Percentiles rank a stretch among this genome's conserved stretches.
Evolutionary conservation across 37 sponge, comb jelly and placozoan genomes (phyloP).

Genomic region (Haliclona indistincta): DNA sequence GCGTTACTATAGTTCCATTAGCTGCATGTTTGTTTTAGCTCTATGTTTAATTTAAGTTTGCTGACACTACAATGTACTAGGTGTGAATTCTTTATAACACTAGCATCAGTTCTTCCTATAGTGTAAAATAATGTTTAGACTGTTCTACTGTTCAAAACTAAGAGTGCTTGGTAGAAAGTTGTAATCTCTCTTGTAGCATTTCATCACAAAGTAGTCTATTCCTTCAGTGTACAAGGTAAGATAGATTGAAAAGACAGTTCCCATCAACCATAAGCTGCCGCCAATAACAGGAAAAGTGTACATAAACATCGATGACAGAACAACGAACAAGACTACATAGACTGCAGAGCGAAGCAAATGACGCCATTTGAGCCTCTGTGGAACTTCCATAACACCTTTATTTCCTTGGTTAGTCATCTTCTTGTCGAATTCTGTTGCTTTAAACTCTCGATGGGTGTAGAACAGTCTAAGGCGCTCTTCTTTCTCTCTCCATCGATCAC

Average conservation of each 20-base stretch:
- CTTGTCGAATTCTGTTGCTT: background rate
- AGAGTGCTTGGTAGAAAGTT: background rate
- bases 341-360: background rate
- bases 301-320: background rate
- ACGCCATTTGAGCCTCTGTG: background rate
- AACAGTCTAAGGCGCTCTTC: slow-evolving; percentile 70
- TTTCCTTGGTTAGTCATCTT: background rate
- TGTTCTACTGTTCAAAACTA: background rate
- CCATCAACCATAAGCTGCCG: background rate
- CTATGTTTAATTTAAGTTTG: too few relatives aligned
- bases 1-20: too few relatives aligned
- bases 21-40: too few relatives aligned
- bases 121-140: too few relatives aligned
- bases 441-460: slow-evolving; percentile 57
- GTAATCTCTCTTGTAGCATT: background rate
- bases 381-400: background rate
- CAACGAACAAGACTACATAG: background rate
- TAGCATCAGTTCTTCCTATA: too few relatives aligned
- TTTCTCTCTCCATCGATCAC: slow-evolving; percentile 71
- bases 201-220: background rate
- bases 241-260: background rate
- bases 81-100: too few relatives aligned
- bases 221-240: background rate
- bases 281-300: background rate
- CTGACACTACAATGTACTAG: too few relatives aligned